Base-by-base conservation (phyloP, 1,140 invertebrate species). In the Listronotus oregonensis region DNA sequence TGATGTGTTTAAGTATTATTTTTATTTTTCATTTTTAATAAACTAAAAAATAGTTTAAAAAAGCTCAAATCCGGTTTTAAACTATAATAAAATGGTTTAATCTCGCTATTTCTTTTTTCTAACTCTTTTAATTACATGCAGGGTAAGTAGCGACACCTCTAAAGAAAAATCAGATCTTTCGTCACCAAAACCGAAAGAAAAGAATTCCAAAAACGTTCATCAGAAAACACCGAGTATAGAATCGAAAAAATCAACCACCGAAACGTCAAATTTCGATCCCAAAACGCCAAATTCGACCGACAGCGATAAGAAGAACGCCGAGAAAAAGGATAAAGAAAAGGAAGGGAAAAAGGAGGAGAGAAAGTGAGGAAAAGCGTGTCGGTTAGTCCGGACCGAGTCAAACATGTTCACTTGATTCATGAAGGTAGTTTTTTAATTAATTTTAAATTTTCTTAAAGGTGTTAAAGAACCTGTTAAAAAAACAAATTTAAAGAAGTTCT, bases 171-270 rank as follows among this genome's bases (percentile, higher is more conserved):
- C 63, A 15, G 37, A 71, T 52, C 51, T 42, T 2, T 66, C 72
- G 56, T 72, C 7, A 66, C 69, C 62, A 68, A 74, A 56, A 50
- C 68, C 40, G 65, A 66, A 58, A 40, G 63, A 39, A 6, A 70
- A 70, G 55, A 57, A 42, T 0, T 47, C 50, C 3, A 57, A 64
- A 37, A 17, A 55, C 14, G 9, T 51, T 9, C 69, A 71, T 21
- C 70, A 71, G 39, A 76, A 76, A 59, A 73, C 75, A 0, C 73
- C 75, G 0, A 75, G 72, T 39, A 49, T 71, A 10, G 74, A 77
- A 42, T 74, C 73, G n/a, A 71, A 69, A 31, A 73, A 71, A 43
- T 69, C 73, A 5, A 66, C 64, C 3, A 69, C 70, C 6, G 71
- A 74, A 63, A 56, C 66, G 12, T 62, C 43, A 3, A 71, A 67